Evolutionary conservation across 2,797 vertebrate genomes (phyloP), one percentile per base, ranked within the genome.

Genomic region (Nyctalus aviator): DNA sequence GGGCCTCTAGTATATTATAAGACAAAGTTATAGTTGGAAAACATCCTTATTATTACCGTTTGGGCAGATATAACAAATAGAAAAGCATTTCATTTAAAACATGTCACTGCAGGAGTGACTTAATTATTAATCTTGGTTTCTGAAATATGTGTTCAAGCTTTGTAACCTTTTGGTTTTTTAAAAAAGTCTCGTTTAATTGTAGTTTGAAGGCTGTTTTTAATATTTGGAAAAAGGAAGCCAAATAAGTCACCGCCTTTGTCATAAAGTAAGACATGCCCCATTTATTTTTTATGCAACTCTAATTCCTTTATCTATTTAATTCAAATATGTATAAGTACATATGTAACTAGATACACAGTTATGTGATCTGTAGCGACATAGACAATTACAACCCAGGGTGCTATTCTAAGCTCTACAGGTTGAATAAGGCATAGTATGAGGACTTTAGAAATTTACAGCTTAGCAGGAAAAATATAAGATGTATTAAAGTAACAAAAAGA

Each of bases 31-130:
- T 93, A 79, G 85, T 79, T 90, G 73, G 79, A 87, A 88, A 94
- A 93, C 81, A 84, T 91, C 20, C 35, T 93, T 94, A 79, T n/a
- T 88, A 77, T 84, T 95, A 76, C 90, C 88, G 62, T 94, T 90
- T 2, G 6, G 71, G 79, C 93, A 92, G 89, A 82, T 91, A 37
- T 32, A 96, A 72, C 27, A 75, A 78, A 91, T 44, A 93, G 83
- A 94, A 95, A 79, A 96, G 55, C 46, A 95, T 62, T 88, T 55
- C 44, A 77, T 75, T 93, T 96, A 95, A 92, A 95, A 85, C n/a
- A 81, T 91, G 85, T 95, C 92, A 91, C 48, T 97, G 44, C 15
- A 81, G 14, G 59, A 88, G n/a, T 92, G 71, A 95, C 53, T 95
- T 97, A 79, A 95, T 92, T 96, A 91, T 92, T 79, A 37, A 92